Percentiles rank a stretch among this genome's conserved stretches.
Conservation (phyloP, 2,888 invertebrate genomes). For the Petrolisthes cinctipes region DNA sequence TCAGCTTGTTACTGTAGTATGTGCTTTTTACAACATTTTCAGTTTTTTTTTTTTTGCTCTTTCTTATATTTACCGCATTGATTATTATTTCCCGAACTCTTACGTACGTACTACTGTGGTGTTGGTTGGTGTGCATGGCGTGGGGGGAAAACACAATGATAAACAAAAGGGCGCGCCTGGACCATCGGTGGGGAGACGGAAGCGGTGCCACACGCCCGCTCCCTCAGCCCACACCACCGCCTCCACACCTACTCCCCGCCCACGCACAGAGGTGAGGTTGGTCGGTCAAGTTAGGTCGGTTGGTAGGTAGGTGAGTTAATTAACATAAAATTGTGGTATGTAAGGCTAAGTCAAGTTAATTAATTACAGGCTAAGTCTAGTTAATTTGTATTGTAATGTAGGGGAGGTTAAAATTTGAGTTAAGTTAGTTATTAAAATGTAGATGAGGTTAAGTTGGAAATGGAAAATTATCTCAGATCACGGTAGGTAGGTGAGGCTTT, state of each 20-base stretch:
- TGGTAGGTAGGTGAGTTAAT: neutral
- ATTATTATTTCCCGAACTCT: neutral
- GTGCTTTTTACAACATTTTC: no score
- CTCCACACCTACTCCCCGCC: constrained; percentile 51
- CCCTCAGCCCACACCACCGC: constrained; percentile 48
- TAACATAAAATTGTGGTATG: neutral
- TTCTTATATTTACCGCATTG: neutral
- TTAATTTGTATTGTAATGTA: neutral
- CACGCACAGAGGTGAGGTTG: constrained; percentile 43
- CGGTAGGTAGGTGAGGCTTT: no score
- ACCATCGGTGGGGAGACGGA: constrained; percentile 56
- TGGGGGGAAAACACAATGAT: neutral
- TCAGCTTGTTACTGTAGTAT: no score
- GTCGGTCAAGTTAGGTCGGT: neutral
- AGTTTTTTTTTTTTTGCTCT: no score
- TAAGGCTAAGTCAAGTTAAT: neutral
- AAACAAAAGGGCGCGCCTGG: constrained; percentile 47
- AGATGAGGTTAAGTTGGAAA: no score
- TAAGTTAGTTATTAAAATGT: no score
- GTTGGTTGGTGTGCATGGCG: constrained; percentile 26
- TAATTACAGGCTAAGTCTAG: neutral
- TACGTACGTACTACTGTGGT: neutral
- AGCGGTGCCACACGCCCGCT: constrained; percentile 40
- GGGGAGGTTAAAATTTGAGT: no score
- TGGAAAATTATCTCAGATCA: no score